These are phyloP conservation scores for Autographa gamma DNA, from an alignment of 2,888 invertebrate genomes.

Conservation along the genomic window DNA sequence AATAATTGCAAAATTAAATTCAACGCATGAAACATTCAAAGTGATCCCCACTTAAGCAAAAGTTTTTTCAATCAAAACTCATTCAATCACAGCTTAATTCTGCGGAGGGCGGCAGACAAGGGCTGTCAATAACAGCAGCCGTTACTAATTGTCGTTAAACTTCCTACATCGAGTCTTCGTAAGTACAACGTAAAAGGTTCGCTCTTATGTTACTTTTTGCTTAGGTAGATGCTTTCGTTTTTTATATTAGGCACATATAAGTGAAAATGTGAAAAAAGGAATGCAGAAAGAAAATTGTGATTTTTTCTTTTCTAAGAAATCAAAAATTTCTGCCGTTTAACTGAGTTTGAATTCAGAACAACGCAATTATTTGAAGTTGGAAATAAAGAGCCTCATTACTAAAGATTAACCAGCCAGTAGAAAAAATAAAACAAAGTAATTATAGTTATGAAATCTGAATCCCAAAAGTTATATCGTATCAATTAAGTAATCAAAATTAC, in stretches of 20 bases:
- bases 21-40: not conserved
- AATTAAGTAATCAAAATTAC: slow-evolving; percentile 35
- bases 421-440: not conserved
- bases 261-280: not conserved
- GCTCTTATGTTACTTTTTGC: slow-evolving; percentile 24
- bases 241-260: not conserved
- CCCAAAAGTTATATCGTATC: slow-evolving; percentile 7
- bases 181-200: slow-evolving; percentile 39
- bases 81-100: slow-evolving; percentile 62
- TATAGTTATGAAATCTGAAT: too few species aligned
- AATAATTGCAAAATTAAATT: not conserved
- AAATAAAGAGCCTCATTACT: not conserved
- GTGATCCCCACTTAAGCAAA: slow-evolving; percentile 35
- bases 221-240: slow-evolving; percentile 6
- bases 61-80: slow-evolving; percentile 67
- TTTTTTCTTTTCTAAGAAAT: too few species aligned
- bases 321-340: too few species aligned
- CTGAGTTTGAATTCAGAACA: not conserved
- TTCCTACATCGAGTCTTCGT: slow-evolving; percentile 24
- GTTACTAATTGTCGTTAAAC: slow-evolving; percentile 61
- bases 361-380: not conserved
- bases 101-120: slow-evolving; percentile 55
- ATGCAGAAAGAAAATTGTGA: not conserved
- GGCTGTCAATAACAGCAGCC: slow-evolving; percentile 62
- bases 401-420: not conserved